Evolutionary conservation across 2,113 vertebrate species (phyloP).

Genomic region (Clarias magur): DNA sequence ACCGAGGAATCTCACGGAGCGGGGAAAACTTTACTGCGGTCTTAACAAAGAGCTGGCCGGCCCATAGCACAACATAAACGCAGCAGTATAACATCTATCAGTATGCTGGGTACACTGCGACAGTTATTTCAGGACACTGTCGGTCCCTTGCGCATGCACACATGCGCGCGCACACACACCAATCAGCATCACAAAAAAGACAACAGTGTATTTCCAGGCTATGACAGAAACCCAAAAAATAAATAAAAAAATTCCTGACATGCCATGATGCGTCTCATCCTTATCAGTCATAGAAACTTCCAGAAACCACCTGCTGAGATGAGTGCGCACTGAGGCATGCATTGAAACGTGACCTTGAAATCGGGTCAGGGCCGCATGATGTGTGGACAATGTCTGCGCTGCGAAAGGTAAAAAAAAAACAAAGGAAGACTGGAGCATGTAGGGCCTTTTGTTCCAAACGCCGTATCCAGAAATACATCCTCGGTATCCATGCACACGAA

Average conservation of each 20-base stretch:
- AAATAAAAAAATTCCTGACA: not conserved
- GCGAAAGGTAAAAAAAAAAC: not conserved
- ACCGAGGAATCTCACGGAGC: slow-evolving; percentile 27
- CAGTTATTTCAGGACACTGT: not conserved
- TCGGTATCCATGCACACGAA: not conserved
- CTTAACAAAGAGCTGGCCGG: slow-evolving; percentile 40
- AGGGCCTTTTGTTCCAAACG: slow-evolving; percentile 62
- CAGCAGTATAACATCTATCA: slow-evolving; percentile 46
- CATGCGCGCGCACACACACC: not conserved
- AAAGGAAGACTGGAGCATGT: slow-evolving; percentile 3
- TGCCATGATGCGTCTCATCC: not conserved
- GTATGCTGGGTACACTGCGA: slow-evolving; percentile 37
- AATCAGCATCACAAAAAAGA: not conserved
- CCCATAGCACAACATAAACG: slow-evolving; percentile 48
- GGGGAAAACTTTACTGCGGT: slow-evolving; percentile 44
- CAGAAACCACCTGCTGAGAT: slow-evolving; percentile 20
- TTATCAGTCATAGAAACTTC: slow-evolving; percentile 5
- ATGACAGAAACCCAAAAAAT: not conserved
- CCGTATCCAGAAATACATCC: slow-evolving; percentile 55
- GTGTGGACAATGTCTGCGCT: slow-evolving; percentile 45
- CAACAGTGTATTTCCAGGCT: not conserved
- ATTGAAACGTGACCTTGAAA: slow-evolving; percentile 55
- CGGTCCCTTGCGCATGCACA: not conserved
- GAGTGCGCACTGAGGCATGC: slow-evolving; percentile 52
- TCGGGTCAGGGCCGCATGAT: slow-evolving; percentile 37